Conservation (phyloP, 2,888 invertebrate species). For the Germaria angustata region DNA sequence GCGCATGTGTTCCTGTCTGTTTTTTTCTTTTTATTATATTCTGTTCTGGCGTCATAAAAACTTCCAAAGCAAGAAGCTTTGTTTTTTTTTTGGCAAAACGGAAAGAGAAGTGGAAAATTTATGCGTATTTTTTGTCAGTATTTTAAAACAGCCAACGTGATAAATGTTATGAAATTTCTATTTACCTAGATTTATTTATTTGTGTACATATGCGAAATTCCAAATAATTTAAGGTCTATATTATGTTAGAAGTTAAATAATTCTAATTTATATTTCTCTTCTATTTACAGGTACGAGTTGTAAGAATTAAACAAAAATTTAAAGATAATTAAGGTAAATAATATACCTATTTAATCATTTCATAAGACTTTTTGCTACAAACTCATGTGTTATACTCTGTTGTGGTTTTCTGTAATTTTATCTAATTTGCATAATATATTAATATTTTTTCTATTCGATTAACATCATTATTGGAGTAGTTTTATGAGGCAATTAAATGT, state of each 20-base stretch:
- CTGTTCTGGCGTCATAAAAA: slow-evolving; percentile 40
- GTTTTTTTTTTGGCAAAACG: slow-evolving; percentile 21
- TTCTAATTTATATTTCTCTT: not conserved
- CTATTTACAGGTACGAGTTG: slow-evolving; percentile 42
- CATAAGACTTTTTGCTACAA: too few species aligned
- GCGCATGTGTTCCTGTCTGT: too few species aligned
- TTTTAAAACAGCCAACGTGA: slow-evolving; percentile 15
- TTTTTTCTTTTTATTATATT: slow-evolving; percentile 5
- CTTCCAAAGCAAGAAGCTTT: not conserved
- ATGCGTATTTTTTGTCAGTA: slow-evolving; percentile 18
- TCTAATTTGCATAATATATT: slow-evolving; percentile 12
- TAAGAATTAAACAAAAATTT: not conserved
- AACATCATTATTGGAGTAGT: not conserved
- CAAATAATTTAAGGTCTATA: not conserved
- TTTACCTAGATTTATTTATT: slow-evolving; percentile 42
- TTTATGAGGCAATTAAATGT: slow-evolving; percentile 9
- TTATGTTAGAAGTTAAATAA: not conserved
- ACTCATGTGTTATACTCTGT: not conserved
- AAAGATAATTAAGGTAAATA: slow-evolving; percentile 43
- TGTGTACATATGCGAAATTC: not conserved
- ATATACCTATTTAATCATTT: not conserved
- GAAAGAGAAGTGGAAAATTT: slow-evolving; percentile 44
- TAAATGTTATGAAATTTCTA: slow-evolving; percentile 27
- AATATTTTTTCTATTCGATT: not conserved
- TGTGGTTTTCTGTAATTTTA: not conserved